A percentile compares a stretch with the other conserved stretches of the same genome.
These are phyloP conservation scores for Parelbella ahira DNA, from an alignment of 2,888 invertebrate genomes.

Conservation along the genomic window DNA sequence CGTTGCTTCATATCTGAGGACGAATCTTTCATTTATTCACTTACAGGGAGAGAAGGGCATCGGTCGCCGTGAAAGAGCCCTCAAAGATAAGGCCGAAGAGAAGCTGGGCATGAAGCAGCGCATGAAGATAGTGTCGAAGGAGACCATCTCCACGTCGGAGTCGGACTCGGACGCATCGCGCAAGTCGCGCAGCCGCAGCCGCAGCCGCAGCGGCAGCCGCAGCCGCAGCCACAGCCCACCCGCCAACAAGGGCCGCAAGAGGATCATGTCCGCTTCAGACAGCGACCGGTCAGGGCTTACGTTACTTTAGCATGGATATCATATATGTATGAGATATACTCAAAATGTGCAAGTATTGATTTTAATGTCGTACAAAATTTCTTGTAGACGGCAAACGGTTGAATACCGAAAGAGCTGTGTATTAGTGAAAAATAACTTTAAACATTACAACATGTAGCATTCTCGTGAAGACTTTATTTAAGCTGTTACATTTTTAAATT, in stretches of 20 bases:
- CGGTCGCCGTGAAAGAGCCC: constrained; percentile 61
- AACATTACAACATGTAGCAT: no score
- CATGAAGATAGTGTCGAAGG: constrained; percentile 94
- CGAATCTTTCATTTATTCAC: neutral
- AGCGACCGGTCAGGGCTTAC: constrained; percentile 73
- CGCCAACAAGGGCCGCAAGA: constrained; percentile 73
- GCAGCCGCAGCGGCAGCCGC: constrained; percentile 67
- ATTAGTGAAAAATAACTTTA: no score
- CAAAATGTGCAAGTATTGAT: no score
- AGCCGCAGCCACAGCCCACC: constrained; percentile 71
- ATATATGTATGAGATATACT: no score
- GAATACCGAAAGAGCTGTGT: no score
- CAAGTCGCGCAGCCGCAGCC: constrained; percentile 48
- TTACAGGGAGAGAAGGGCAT: constrained; percentile 63
- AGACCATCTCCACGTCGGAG: constrained; percentile 95
- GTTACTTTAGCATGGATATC: no score
- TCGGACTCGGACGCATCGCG: constrained; percentile 83
- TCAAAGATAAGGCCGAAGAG: constrained; percentile 72
- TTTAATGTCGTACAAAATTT: no score
- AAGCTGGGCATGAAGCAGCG: constrained; percentile 92
- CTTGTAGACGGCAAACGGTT: no score
- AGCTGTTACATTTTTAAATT: no score
- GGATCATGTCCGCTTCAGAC: constrained; percentile 83
- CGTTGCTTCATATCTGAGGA: no score
- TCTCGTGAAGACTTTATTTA: no score